A percentile compares a stretch with the other conserved stretches of the same genome.
These are phyloP conservation scores for Ernsta delagoae DNA, from an alignment of 2,888 invertebrate genomes.

Conservation along the genomic window DNA sequence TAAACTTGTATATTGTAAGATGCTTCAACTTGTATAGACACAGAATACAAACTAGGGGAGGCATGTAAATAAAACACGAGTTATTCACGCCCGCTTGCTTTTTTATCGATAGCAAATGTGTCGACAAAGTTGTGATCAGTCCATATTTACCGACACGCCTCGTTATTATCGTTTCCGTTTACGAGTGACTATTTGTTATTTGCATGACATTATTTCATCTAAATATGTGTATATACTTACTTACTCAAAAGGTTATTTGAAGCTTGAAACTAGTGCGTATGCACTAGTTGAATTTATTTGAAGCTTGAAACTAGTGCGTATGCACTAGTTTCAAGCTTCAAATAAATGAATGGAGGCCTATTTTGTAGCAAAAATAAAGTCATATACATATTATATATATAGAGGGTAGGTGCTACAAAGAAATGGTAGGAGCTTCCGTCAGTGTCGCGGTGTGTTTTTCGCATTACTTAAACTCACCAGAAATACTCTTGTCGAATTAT, in stretches of 20 bases:
- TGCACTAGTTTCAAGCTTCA: too few species aligned
- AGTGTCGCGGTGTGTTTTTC: too few species aligned
- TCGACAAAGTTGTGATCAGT: slow-evolving; percentile 21
- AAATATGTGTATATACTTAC: too few species aligned
- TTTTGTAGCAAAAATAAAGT: too few species aligned
- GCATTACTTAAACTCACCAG: too few species aligned
- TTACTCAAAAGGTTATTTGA: not conserved
- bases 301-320: too few species aligned
- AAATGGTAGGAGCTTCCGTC: too few species aligned
- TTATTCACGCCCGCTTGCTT: not conserved
- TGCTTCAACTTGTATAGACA: slow-evolving; percentile 8
- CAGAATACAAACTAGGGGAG: slow-evolving; percentile 15
- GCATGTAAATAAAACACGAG: slow-evolving; percentile 23
- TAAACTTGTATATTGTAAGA: slow-evolving; percentile 26
- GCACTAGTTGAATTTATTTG: not conserved
- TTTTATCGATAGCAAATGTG: slow-evolving; percentile 11
- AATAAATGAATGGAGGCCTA: too few species aligned
- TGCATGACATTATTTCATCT: not conserved
- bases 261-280: not conserved
- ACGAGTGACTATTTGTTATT: not conserved
- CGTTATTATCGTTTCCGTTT: slow-evolving; percentile 17
- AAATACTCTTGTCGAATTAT: too few species aligned
- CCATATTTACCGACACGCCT: slow-evolving; percentile 16
- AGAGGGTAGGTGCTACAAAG: too few species aligned
- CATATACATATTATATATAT: too few species aligned